Evolutionary conservation across 2,888 invertebrate species (phyloP), one percentile per base, ranked within the genome.

Genomic region (Mythimna pallens): DNA sequence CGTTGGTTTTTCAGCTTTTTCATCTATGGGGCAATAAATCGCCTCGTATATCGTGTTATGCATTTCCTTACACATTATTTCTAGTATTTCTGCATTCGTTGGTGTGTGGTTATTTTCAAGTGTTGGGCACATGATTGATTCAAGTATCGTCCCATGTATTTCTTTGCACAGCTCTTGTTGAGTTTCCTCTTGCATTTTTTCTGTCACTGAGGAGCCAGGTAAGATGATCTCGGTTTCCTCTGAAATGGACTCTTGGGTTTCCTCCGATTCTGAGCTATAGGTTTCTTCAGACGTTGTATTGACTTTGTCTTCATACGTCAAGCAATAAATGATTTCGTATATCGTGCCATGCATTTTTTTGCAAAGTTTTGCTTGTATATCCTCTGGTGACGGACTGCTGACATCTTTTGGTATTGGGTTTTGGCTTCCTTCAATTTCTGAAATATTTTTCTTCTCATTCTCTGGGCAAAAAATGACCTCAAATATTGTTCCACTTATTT

Each of bases 11-110:
- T 52, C 17, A 20, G 22, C 36, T 10, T 47, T 9, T 2, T 47
- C 25, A 10, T 64, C 4, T 9, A 8, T 54, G 43, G 57, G 25
- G 17, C 70, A 70, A 70, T 70, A 70, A 47, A 70, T 57, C 4
- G n/a, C 71, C 1, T 12, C 71, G 9, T 70, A 70, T 47, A 70
- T 71, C 8, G 70, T 71, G 1, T 17, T 47, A 14, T 58, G 36
- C 72, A 71, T 36, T 58, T 40, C 17, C 7, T 50, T 17, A 50
- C 70, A 43, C 14, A 43, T 14, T 3, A 43, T 43, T 43, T 14
- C 43, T 5, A 43, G 43, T 5, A 43, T 14, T 43, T 43, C 43
- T 0, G 43, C 43, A 9, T 14, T 5, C 43, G 12, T 14, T 12
- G 43, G 43, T 14, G 14, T 43, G 43, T 5, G 5, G 5, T 14